phyloP scores from a whole-genome alignment of 2,888 invertebrate species.

The Pachycephus smyrnensis region DNA sequence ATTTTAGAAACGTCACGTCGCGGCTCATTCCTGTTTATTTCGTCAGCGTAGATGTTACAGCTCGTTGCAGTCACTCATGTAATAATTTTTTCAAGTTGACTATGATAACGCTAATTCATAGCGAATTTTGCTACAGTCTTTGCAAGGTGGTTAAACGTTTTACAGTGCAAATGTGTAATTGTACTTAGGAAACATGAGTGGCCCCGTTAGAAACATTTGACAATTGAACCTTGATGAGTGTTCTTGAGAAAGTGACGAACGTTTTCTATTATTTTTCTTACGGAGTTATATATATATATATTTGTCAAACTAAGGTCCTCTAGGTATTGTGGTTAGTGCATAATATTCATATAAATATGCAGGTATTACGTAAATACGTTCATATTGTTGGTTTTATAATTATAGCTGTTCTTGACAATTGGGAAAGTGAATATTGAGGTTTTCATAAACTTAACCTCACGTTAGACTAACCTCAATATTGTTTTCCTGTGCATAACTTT shows the following conservation, averaged over 20 bases:
- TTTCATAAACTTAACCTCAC: neutral
- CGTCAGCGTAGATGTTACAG: neutral
- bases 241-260: neutral
- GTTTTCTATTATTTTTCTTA: neutral
- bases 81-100: neutral
- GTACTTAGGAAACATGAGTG: neutral
- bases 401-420: neutral
- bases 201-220: neutral
- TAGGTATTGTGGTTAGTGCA: neutral
- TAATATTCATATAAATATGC: neutral
- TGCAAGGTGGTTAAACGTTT: neutral
- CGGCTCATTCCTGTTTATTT: constrained; percentile 8
- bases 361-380: neutral
- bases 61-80: neutral
- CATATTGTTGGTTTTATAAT: neutral
- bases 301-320: neutral
- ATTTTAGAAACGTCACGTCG: constrained; percentile 14
- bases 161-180: neutral
- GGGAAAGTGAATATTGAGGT: neutral
- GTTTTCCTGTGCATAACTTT: neutral
- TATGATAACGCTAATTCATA: neutral
- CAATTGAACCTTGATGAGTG: neutral
- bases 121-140: neutral
- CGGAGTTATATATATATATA: neutral
- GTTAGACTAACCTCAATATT: neutral